Percentiles rank a stretch among this genome's conserved stretches.
These are phyloP conservation scores for Magallana nippona DNA, from an alignment of 2,888 invertebrate genomes.

Conservation along the genomic window DNA sequence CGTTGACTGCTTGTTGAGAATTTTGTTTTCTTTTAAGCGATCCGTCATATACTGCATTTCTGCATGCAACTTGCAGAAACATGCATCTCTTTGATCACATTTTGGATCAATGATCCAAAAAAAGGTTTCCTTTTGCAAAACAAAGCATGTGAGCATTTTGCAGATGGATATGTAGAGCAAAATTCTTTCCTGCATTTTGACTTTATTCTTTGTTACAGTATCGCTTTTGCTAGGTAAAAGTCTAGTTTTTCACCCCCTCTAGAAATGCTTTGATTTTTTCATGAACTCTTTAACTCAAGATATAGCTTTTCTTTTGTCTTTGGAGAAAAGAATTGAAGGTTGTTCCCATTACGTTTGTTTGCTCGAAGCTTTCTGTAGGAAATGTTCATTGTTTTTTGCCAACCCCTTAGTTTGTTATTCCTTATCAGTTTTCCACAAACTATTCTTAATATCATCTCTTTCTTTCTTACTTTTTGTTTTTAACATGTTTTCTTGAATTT, in stretches of 20 bases:
- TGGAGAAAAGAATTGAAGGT: not conserved
- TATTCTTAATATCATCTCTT: constrained; percentile 21
- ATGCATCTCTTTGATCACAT: constrained; percentile 50
- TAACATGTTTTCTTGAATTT: constrained; percentile 14
- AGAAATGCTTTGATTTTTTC: constrained; percentile 42
- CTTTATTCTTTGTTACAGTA: constrained; percentile 47
- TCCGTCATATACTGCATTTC: constrained; percentile 47
- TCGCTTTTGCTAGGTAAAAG: constrained; percentile 54
- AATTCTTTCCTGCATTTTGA: constrained; percentile 56
- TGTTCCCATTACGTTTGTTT: not conserved
- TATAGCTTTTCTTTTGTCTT: constrained; percentile 23
- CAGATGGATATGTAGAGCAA: constrained; percentile 29
- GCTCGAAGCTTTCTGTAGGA: constrained; percentile 6
- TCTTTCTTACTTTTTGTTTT: constrained; percentile 14
- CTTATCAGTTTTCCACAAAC: not conserved
- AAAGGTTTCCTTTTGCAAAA: constrained; percentile 57
- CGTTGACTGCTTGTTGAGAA: not conserved
- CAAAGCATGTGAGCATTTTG: constrained; percentile 51
- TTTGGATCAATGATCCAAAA: constrained; percentile 53
- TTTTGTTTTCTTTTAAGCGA: constrained; percentile 17
- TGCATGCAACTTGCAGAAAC: constrained; percentile 53
- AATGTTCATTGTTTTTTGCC: constrained; percentile 9
- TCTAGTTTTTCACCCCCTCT: constrained; percentile 51
- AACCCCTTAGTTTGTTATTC: constrained; percentile 11
- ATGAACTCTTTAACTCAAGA: constrained; percentile 28